These are phyloP conservation scores for Hoplodrina blanda DNA, from an alignment of 2,888 invertebrate genomes.

Conservation along the genomic window DNA sequence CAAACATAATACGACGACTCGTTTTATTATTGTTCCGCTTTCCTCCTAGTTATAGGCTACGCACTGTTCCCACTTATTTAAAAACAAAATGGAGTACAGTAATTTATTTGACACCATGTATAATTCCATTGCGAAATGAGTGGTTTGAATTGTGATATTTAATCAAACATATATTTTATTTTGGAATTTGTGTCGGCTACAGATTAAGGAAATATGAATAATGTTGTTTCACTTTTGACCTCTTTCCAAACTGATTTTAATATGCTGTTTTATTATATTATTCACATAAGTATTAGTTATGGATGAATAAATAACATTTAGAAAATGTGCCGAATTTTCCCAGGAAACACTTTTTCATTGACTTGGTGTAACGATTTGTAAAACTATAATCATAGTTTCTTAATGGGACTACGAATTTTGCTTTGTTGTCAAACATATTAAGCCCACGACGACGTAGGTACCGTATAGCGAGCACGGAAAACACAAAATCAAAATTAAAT, in stretches of 20 bases:
- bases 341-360: constrained; percentile 1
- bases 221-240: constrained; percentile 48
- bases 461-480: not conserved
- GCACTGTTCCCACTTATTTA: constrained; percentile 7
- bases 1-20: constrained; percentile 63
- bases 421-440: not conserved
- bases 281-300: constrained; percentile 37
- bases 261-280: constrained; percentile 37
- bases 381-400: not conserved
- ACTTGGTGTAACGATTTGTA: too few species aligned
- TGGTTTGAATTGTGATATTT: constrained; percentile 28
- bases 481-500: not conserved
- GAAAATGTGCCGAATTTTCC: constrained; percentile 6
- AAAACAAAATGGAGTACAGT: not conserved
- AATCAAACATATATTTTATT: constrained; percentile 30
- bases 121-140: constrained; percentile 16
- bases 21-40: constrained; percentile 60
- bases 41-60: constrained; percentile 14
- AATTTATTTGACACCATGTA: not conserved
- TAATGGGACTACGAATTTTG: not conserved
- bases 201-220: constrained; percentile 53
- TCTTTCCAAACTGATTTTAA: constrained; percentile 39
- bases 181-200: constrained; percentile 44
- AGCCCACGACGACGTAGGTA: not conserved
- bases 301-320: constrained; percentile 27